Conservation (phyloP, 2,797 vertebrate genomes). For the Tragelaphus eurycerus region DNA sequence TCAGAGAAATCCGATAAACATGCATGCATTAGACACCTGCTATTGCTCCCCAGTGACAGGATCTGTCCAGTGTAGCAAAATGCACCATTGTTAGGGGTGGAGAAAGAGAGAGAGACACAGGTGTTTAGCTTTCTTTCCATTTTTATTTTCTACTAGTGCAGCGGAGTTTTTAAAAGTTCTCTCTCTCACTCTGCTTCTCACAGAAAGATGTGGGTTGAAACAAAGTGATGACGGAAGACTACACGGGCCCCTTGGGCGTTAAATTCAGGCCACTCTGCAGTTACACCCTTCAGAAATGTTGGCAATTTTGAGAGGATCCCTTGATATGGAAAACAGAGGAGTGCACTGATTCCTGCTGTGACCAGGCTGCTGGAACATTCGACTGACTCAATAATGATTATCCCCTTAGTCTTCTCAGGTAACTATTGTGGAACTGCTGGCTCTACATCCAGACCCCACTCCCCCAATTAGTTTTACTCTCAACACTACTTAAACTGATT, state of each 20-base stretch:
- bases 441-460: background rate
- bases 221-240: background rate
- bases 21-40: background rate
- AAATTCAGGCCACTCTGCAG: background rate
- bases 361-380: conserved; percentile 60
- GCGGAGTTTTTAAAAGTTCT: conserved; percentile 5
- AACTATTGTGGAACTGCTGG: conserved; percentile 27
- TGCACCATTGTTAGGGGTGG: background rate
- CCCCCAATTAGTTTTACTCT: conserved; percentile 51
- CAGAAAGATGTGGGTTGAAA: background rate
- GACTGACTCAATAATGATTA: conserved; percentile 62
- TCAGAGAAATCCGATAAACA: background rate
- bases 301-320: conserved; percentile 64
- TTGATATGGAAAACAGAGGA: conserved; percentile 57
- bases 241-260: background rate
- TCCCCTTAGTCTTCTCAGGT: conserved; percentile 51
- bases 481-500: conserved; percentile 30
- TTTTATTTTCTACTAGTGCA: background rate
- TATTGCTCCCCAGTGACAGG: background rate
- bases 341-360: conserved; percentile 43
- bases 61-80: background rate
- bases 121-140: background rate
- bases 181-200: background rate
- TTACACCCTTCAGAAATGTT: background rate
- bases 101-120: background rate